Percentiles rank a stretch among this genome's conserved stretches.
Evolutionary conservation across 2,797 vertebrate species (phyloP).

Genomic region (Lateolabrax maculatus): DNA sequence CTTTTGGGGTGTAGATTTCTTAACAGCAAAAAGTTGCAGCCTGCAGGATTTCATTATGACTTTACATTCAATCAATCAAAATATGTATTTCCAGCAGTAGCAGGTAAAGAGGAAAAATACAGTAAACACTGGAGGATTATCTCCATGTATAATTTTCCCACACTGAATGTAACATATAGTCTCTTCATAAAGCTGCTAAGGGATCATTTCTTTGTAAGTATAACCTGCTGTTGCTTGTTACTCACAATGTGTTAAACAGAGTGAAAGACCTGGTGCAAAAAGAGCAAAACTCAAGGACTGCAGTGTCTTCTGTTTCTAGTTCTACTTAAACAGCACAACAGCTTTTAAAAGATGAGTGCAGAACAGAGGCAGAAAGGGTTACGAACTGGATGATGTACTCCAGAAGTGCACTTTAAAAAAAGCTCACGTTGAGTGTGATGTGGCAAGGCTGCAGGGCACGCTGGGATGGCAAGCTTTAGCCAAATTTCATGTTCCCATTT

Average conservation of each 20-base stretch:
- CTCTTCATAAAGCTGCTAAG: not conserved
- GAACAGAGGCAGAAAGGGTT: constrained; percentile 1
- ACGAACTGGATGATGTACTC: constrained; percentile 22
- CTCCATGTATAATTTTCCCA: constrained; percentile 2
- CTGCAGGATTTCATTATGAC: not conserved
- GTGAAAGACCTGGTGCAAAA: not conserved
- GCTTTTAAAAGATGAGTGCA: constrained; percentile 18
- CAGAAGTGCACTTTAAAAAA: constrained; percentile 59
- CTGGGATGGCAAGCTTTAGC: constrained; percentile 33
- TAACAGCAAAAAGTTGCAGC: no score
- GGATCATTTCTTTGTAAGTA: not conserved
- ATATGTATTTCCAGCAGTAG: not conserved
- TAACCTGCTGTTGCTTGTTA: not conserved
- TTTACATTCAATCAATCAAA: not conserved
- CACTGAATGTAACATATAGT: not conserved
- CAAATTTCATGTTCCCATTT: constrained; percentile 56
- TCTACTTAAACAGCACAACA: no score
- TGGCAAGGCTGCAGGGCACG: constrained; percentile 47
- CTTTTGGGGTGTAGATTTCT: not conserved
- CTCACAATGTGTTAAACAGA: not conserved
- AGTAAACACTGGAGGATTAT: not conserved
- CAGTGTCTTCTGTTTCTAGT: not conserved
- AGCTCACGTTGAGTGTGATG: constrained; percentile 57
- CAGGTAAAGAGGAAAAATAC: not conserved
- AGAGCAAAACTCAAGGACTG: not conserved